Evolutionary conservation across 2,113 vertebrate species (phyloP).

Genomic region (Apteryx mantelli): DNA sequence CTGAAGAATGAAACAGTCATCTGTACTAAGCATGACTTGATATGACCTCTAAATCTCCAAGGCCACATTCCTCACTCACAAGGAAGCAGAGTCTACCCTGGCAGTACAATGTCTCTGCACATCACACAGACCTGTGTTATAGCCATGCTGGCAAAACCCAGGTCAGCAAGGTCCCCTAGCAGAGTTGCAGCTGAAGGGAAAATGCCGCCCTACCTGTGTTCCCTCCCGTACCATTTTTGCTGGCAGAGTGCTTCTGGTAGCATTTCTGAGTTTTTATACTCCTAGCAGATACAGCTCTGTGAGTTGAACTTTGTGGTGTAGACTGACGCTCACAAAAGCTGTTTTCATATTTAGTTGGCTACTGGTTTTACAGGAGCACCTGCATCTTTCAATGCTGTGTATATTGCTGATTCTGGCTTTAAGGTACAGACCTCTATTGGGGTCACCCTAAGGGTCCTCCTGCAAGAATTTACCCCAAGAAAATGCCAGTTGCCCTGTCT

Average conservation of each 20-base stretch:
- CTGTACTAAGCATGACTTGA: background rate
- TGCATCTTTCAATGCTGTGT: background rate
- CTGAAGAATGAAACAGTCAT: background rate
- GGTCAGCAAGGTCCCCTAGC: background rate
- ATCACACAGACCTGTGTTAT: background rate
- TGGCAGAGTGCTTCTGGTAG: background rate
- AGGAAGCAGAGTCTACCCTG: background rate
- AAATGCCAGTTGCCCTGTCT: background rate
- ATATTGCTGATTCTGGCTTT: background rate
- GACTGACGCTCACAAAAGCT: background rate
- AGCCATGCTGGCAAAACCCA: background rate
- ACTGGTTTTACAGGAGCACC: background rate
- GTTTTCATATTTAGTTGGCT: background rate
- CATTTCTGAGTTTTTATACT: background rate
- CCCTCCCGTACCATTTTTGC: background rate
- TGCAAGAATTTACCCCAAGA: background rate
- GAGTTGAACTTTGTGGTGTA: background rate
- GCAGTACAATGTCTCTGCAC: rapidly evolving
- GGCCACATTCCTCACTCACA: background rate
- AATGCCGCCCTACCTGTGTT: background rate
- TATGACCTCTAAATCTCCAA: background rate
- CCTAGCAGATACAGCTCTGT: background rate
- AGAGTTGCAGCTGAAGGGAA: background rate
- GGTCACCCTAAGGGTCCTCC: background rate
- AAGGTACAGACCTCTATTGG: background rate